Percentiles rank a stretch among this genome's conserved stretches.
Conservation (phyloP, 1,140 invertebrate species). For the Hyphantria cunea region DNA sequence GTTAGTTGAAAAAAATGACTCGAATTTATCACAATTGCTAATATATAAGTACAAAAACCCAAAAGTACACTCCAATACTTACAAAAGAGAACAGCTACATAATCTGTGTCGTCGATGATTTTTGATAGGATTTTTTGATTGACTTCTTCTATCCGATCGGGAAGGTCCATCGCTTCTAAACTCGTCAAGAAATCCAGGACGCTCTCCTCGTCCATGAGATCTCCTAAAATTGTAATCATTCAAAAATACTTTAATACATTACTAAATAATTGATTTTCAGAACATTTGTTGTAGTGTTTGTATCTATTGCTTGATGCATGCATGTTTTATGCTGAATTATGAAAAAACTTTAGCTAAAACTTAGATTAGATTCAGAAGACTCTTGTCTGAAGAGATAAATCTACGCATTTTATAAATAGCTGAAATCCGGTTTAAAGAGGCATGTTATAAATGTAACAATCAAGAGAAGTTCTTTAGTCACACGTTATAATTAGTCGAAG, state of each 20-base stretch:
- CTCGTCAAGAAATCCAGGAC: conserved; percentile 96
- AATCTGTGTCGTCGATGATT: conserved; percentile 95
- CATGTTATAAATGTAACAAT: conserved; percentile 22
- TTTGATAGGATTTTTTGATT: conserved; percentile 95
- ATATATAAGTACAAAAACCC: conserved; percentile 59
- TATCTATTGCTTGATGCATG: too few species aligned
- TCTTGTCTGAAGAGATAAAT: conserved; percentile 10
- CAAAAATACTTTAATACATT: background rate
- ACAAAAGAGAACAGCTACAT: conserved; percentile 97
- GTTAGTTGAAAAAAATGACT: conserved; percentile 70
- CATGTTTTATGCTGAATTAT: too few species aligned
- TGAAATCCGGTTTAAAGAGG: conserved; percentile 13
- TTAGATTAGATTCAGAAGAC: conserved; percentile 4
- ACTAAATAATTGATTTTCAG: too few species aligned
- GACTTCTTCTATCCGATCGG: conserved; percentile 97
- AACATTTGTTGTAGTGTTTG: too few species aligned
- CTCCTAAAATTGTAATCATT: conserved; percentile 83
- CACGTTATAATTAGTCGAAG: conserved; percentile 22
- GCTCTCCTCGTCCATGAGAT: conserved; percentile 96
- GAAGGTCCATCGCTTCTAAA: conserved; percentile 95
- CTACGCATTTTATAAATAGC: conserved; percentile 19
- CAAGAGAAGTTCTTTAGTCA: conserved; percentile 22
- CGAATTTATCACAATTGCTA: conserved; percentile 70
- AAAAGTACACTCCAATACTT: conserved; percentile 83
- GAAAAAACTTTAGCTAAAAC: background rate